Conservation (phyloP, 2,888 invertebrate species). For the Pristionchus fissidentatus region DNA sequence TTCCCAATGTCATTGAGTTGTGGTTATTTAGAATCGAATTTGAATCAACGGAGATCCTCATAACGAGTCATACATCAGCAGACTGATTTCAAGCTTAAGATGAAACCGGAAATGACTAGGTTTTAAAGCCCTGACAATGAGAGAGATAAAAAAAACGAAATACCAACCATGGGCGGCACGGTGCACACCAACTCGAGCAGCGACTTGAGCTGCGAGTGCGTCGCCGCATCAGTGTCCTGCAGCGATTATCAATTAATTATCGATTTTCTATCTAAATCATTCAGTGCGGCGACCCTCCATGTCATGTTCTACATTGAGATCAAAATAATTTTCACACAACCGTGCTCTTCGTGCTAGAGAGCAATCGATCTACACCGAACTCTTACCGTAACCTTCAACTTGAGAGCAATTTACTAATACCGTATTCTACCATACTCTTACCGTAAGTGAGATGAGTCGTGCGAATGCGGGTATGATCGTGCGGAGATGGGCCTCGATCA, state of each 20-base stretch:
- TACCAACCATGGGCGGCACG: constrained; percentile 51
- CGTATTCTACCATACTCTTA: background rate
- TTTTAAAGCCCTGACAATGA: background rate
- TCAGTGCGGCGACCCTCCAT: too few species aligned
- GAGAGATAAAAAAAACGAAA: background rate
- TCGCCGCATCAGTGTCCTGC: constrained; percentile 52
- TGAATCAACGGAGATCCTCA: too few species aligned
- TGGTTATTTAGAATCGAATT: too few species aligned
- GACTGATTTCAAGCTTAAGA: too few species aligned
- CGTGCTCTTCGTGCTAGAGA: background rate
- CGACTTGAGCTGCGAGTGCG: constrained; percentile 52
- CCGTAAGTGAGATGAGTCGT: constrained; percentile 57
- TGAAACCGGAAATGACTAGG: background rate
- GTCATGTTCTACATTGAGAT: too few species aligned
- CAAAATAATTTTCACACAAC: too few species aligned
- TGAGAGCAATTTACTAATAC: constrained; percentile 20
- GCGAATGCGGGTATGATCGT: constrained; percentile 62
- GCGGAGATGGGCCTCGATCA: constrained; percentile 58
- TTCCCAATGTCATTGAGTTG: too few species aligned
- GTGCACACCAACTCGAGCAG: constrained; percentile 58
- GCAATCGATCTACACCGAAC: constrained; percentile 12
- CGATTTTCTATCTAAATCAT: background rate
- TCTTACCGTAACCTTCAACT: background rate
- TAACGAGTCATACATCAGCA: too few species aligned
- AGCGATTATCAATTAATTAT: background rate